Conservation (phyloP, 2,797 vertebrate species). For the Sebastes minor region DNA sequence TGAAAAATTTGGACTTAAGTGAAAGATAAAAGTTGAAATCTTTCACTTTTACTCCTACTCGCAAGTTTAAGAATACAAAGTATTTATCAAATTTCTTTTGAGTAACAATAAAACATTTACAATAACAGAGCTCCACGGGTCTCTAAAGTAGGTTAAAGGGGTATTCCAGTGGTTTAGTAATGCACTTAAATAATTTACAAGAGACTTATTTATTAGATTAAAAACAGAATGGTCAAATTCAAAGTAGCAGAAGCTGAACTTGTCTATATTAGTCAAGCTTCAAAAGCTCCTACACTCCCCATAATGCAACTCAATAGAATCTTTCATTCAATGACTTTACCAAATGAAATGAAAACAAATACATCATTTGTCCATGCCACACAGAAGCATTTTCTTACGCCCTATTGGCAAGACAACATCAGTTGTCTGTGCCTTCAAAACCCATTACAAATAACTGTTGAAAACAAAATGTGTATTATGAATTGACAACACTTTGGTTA, state of each 20-base stretch:
- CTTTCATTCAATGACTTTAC: neutral
- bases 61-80: neutral
- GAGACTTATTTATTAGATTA: neutral
- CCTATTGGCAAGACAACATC: neutral
- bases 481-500: neutral
- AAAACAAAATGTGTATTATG: neutral
- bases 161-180: neutral
- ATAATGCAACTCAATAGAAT: neutral
- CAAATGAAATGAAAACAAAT: neutral
- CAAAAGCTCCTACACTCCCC: neutral
- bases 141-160: neutral
- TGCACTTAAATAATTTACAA: neutral
- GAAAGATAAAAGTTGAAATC: neutral
- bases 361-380: neutral
- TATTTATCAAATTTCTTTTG: neutral
- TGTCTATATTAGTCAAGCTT: neutral
- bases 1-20: neutral
- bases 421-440: neutral
- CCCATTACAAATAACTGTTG: neutral
- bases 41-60: neutral
- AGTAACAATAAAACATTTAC: neutral
- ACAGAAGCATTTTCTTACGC: neutral
- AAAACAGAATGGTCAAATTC: neutral
- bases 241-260: neutral
- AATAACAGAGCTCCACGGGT: neutral